Evolutionary conservation across 35 echinoderm and acorn worm species (phyloP), one percentile per base, ranked within the genome.

Genomic region (Ptychodera flava): DNA sequence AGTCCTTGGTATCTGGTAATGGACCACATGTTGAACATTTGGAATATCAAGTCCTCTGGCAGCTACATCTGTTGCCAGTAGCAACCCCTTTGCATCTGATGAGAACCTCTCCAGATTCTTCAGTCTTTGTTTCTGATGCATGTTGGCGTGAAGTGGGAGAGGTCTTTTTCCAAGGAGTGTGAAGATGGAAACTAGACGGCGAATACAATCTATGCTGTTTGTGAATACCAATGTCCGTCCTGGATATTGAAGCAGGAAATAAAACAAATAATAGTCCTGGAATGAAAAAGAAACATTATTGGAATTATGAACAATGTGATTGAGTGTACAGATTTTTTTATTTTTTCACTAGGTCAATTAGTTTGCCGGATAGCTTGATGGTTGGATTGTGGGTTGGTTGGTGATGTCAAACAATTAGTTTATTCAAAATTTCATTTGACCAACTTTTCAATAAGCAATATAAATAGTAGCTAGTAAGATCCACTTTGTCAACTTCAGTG

Each of bases 1-100:
- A 32, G 96, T 99, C 30, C 93, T 84, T 29, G 96, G 96, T 16
- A 94, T 90, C 88, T 99, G 96, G 78, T 99, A 99, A 45, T 99
- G 96, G 22, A 99, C 92, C 1, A 99, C 96, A 90, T 99, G 90
- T 77, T 99, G 89, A 35, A 97, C 93, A 84, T 99, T 91, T 32
- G 96, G 96, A 22, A 94, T 99, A 38, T 99, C 96, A 35, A 99
- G 78, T 16, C 96, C 96, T 38, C 96, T 82, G 30, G 96, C 86
- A 36, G 96, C 96, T n/a, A 99, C 96, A 86, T 99, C 96, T 1
- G 96, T 99, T 77, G 96, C 96, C 35, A 99, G 33, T 28, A 99
- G 76, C 38, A 99, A 82, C 38, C 92, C 96, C 30, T 84, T 92
- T 0, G 96, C 85, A 77, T 94, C 92, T 33, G 80, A 85, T 76